phyloP scores from a whole-genome alignment of 2,888 invertebrate species.

The Macaria notata region DNA sequence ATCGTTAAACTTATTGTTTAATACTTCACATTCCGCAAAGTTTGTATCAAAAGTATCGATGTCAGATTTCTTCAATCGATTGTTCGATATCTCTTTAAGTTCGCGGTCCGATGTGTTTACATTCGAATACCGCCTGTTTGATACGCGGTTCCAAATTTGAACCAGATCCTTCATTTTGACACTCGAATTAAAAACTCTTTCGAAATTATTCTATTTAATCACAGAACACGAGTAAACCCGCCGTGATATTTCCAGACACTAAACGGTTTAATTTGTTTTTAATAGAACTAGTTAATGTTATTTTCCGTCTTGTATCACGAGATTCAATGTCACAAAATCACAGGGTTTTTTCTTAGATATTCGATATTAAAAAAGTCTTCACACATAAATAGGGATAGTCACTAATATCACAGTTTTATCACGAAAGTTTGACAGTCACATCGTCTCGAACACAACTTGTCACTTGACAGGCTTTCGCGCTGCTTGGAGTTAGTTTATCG shows the following conservation, averaged over 20 bases:
- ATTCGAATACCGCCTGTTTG: constrained; percentile 80
- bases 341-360: neutral
- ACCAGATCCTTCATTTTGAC: constrained; percentile 83
- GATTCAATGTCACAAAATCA: constrained; percentile 12
- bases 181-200: neutral
- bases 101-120: constrained; percentile 70
- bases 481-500: neutral
- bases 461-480: constrained; percentile 1
- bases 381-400: neutral
- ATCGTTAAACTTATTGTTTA: constrained; percentile 60
- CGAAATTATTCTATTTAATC: neutral
- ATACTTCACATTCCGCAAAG: constrained; percentile 63
- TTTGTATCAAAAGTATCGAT: constrained; percentile 61
- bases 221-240: neutral
- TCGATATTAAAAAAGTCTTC: neutral
- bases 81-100: constrained; percentile 57
- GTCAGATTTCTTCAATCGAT: constrained; percentile 56
- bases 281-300: constrained; percentile 11
- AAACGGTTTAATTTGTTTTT: constrained; percentile 18
- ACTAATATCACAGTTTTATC: constrained; percentile 6
- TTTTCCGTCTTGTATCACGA: constrained; percentile 16
- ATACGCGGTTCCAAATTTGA: constrained; percentile 80
- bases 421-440: constrained; percentile 7
- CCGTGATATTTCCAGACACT: constrained; percentile 4
- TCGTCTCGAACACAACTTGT: neutral